Conservation (phyloP, 2,888 invertebrate species). For the Morpho helenor region DNA sequence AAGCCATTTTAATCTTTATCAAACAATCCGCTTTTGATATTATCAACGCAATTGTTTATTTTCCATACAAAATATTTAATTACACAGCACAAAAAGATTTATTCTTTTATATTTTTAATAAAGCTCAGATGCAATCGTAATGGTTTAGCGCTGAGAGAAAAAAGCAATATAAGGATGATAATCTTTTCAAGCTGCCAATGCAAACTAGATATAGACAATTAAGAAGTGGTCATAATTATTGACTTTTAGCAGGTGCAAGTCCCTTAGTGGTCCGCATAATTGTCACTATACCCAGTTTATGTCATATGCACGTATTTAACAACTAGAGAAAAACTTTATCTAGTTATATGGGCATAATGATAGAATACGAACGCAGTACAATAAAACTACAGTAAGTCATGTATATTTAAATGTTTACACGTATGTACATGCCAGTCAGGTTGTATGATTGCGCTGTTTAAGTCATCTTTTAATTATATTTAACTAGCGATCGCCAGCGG, state of each 20-base stretch:
- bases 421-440: constrained; percentile 6
- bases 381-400: constrained; percentile 40
- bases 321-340: constrained; percentile 45
- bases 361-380: constrained; percentile 34
- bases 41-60: constrained; percentile 4
- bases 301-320: constrained; percentile 57
- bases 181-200: constrained; percentile 18
- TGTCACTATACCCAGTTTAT: constrained; percentile 41
- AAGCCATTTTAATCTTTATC: constrained; percentile 16
- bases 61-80: constrained; percentile 3
- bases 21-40: constrained; percentile 9
- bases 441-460: constrained; percentile 9
- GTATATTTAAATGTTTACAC: constrained; percentile 35
- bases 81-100: not conserved
- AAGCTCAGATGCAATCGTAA: constrained; percentile 3
- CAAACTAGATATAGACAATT: constrained; percentile 27
- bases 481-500: not conserved
- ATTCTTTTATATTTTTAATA: constrained; percentile 3
- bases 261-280: constrained; percentile 60
- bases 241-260: constrained; percentile 66
- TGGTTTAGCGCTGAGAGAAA: not conserved
- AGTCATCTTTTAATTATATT: constrained; percentile 21
- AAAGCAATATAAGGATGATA: constrained; percentile 1
- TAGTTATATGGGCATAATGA: constrained; percentile 55
- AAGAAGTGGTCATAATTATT: constrained; percentile 35